phyloP scores from a whole-genome alignment of 1,140 invertebrate genomes.

The Drosophila mauritiana region DNA sequence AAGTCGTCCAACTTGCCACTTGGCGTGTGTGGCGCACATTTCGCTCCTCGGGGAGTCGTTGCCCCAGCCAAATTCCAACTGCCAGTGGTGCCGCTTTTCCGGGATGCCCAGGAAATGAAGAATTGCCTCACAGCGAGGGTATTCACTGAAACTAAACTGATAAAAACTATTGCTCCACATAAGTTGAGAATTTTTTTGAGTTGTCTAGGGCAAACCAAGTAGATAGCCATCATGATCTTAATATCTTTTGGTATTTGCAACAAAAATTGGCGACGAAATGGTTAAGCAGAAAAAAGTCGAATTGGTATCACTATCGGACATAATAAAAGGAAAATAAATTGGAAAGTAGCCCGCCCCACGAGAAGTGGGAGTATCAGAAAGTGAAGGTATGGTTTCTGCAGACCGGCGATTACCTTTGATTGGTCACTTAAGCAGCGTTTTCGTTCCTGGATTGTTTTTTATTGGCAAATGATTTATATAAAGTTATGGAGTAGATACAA shows the following conservation, averaged over 20 bases:
- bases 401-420: conserved; percentile 74
- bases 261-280: no score
- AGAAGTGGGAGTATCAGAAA: conserved; percentile 16
- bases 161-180: neutral
- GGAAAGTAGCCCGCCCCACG: conserved; percentile 10
- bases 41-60: conserved; percentile 51
- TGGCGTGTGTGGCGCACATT: conserved; percentile 80
- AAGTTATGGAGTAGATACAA: conserved; percentile 32
- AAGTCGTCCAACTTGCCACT: conserved; percentile 61
- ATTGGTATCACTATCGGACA: neutral
- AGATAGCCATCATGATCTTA: no score
- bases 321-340: conserved; percentile 23
- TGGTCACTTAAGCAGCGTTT: conserved; percentile 70
- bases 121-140: neutral
- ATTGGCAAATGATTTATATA: conserved; percentile 67
- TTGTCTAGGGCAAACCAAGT: neutral
- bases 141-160: neutral
- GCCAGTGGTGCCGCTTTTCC: conserved; percentile 8
- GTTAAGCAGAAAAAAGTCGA: neutral
- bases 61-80: conserved; percentile 12
- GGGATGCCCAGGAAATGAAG: neutral
- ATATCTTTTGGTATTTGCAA: no score
- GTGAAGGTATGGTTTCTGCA: conserved; percentile 19
- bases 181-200: neutral
- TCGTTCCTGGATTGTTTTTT: conserved; percentile 51